These are phyloP conservation scores for Athene noctua DNA, from an alignment of 2,113 vertebrate genomes.

Conservation along the genomic window DNA sequence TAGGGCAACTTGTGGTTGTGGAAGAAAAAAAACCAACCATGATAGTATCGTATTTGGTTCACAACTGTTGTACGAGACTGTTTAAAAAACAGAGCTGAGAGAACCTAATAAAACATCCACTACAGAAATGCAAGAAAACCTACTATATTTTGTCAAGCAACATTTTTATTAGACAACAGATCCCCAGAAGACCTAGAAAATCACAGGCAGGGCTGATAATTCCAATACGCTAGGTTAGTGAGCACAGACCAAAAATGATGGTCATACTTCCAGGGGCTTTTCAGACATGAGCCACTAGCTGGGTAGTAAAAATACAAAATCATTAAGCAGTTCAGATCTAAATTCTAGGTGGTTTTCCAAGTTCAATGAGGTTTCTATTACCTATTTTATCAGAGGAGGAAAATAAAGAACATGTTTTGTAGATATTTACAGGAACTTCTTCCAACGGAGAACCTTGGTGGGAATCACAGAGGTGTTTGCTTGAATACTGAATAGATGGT, in stretches of 20 bases:
- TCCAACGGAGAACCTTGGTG: neutral
- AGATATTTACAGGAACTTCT: neutral
- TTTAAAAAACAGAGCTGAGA: neutral
- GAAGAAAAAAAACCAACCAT: neutral
- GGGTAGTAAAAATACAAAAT: neutral
- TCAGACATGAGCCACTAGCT: neutral
- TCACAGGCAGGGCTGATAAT: neutral
- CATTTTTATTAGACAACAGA: neutral
- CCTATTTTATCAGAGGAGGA: neutral
- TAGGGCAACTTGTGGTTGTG: slow-evolving; percentile 15
- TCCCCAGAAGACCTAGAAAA: neutral
- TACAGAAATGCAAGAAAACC: neutral
- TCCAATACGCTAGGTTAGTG: neutral
- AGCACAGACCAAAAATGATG: neutral
- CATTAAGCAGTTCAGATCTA: neutral
- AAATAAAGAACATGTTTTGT: neutral
- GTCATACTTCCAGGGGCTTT: neutral
- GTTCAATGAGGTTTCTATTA: neutral
- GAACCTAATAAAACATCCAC: neutral
- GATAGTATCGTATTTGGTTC: neutral
- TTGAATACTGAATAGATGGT: neutral
- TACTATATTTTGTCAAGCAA: neutral
- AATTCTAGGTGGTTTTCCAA: neutral
- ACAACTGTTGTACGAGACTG: neutral
- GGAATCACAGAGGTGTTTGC: neutral